Base-by-base conservation (phyloP, 2,113 vertebrate species). In the Amphilophus citrinellus region DNA sequence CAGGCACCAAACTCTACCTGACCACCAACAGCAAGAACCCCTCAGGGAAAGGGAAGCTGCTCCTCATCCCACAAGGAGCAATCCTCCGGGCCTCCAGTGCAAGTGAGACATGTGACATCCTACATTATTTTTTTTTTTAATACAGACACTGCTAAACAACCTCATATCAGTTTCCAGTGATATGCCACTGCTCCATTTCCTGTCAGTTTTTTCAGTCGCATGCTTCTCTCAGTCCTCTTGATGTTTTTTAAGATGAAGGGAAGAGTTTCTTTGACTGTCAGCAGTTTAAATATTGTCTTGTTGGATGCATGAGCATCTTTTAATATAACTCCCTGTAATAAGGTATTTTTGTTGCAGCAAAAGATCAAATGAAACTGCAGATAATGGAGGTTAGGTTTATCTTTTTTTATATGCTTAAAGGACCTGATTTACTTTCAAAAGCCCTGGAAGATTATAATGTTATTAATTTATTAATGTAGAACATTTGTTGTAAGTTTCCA, bases 21-120 rank as follows among this genome's bases (percentile, higher is more conserved):
- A 99, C 98, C 75, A 99, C 98, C 42, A 99, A 99, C 93, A 99
- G 98, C 95, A 99, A 98, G 95, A 99, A 98, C 83, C 98, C 98
- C 35, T 98, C 98, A 2, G 98, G 98, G 82, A 99, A 99, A 95
- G 98, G 98, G 91, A 99, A 99, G 92, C 95, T 99, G 84, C 96
- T 99, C 79, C 97, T 99, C 82, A 99, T 99, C 79, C 98, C 98
- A 50, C 98, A 99, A 91, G 98, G 98, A 94, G 98, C 98, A 77
- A 99, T 99, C 80, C 96, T 99, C 79, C 90, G 98, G 84, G 98
- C 98, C 68, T 97, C 98, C 63, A 97, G 95, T 93, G 87, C 96
- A 94, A 91, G 96, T 96, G 30, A 93, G 91, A 66, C 47, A 59
- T 32, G 14, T 56, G 37, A 2, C 56, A 24, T 80, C 27, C 42